Evolutionary conservation across 30 jellyfish, hydroid and myxozoan genomes (phyloP).

Genomic region (Haliclystus octoradiatus): DNA sequence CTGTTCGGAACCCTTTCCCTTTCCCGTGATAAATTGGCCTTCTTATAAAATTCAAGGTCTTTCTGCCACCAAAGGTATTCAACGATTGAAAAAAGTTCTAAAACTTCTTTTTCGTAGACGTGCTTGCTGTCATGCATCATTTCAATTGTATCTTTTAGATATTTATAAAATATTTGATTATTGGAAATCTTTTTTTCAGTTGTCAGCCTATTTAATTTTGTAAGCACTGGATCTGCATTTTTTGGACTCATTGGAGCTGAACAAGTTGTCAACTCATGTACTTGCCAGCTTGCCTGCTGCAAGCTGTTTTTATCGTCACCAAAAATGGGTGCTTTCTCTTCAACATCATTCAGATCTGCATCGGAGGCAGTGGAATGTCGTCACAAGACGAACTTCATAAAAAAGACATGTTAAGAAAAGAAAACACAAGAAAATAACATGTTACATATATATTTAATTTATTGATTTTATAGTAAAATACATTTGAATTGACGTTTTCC

Average conservation of each 20-base stretch:
- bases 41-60: slow-evolving; percentile 3
- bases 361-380: too few relatives aligned
- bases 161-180: slow-evolving; percentile 8
- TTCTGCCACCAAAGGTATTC: slow-evolving; percentile 19
- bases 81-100: slow-evolving; percentile 10
- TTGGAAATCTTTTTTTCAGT: slow-evolving; percentile 2
- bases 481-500: too few relatives aligned
- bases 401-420: too few relatives aligned
- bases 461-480: too few relatives aligned
- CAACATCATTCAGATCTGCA: too few relatives aligned
- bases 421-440: too few relatives aligned
- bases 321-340: too few relatives aligned
- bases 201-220: slow-evolving; percentile 4
- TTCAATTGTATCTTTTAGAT: slow-evolving; percentile 11
- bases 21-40: slow-evolving; percentile 19
- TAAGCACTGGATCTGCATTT: slow-evolving; percentile 11
- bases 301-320: too few relatives aligned
- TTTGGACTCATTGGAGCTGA: slow-evolving; percentile 3
- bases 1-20: slow-evolving; percentile 10
- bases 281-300: too few relatives aligned
- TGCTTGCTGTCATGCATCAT: slow-evolving; percentile 5
- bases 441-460: too few relatives aligned
- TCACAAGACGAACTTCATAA: too few relatives aligned
- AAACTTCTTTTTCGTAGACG: slow-evolving; percentile 18
- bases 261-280: too few relatives aligned